These are phyloP conservation scores for Xiphydria camelus DNA, from an alignment of 2,888 invertebrate genomes.

Conservation along the genomic window DNA sequence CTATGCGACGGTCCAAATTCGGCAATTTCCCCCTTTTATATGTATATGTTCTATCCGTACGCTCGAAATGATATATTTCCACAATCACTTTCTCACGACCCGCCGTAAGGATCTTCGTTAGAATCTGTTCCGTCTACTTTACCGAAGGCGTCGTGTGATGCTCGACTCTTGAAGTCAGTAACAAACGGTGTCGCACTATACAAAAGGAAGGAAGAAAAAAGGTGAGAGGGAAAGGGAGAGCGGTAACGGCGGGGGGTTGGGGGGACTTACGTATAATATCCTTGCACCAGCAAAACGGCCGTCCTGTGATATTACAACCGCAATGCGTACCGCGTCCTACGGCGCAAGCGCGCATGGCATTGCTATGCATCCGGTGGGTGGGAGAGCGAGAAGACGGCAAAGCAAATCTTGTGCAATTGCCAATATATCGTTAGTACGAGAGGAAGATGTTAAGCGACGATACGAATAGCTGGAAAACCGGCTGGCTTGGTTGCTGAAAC, in stretches of 20 bases:
- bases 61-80: no score
- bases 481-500: no score
- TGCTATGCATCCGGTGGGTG: slow-evolving; percentile 37
- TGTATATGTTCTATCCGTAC: no score
- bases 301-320: slow-evolving; percentile 49
- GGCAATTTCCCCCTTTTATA: no score
- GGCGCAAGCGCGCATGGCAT: slow-evolving; percentile 40
- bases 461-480: no score
- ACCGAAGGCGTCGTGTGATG: no score
- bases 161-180: no score
- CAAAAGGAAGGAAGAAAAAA: slow-evolving; percentile 12
- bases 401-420: slow-evolving; percentile 38
- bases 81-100: no score
- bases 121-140: no score
- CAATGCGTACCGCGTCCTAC: slow-evolving; percentile 47
- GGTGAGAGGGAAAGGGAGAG: slow-evolving; percentile 3
- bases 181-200: slow-evolving; percentile 23
- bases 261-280: slow-evolving; percentile 42
- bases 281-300: slow-evolving; percentile 32
- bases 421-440: slow-evolving; percentile 46
- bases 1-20: no score
- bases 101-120: no score
- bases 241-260: not conserved
- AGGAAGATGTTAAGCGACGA: slow-evolving; percentile 39
- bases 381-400: slow-evolving; percentile 20